phyloP scores from a whole-genome alignment of 2,888 invertebrate species.

The Tricholauxania praeusta region DNA sequence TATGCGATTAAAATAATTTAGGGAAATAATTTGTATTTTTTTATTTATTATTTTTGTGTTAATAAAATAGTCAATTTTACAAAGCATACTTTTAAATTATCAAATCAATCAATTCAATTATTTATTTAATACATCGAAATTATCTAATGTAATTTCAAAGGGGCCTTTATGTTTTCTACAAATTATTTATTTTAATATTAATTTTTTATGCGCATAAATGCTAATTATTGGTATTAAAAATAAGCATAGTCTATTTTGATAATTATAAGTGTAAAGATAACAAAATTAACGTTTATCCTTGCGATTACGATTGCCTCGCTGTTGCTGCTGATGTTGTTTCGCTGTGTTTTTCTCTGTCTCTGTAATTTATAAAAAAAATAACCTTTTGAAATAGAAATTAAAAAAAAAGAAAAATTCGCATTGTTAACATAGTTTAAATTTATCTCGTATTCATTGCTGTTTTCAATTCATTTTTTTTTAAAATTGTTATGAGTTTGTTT shows the following conservation, averaged over 20 bases:
- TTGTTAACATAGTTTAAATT: too few relatives aligned
- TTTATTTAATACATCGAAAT: too few relatives aligned
- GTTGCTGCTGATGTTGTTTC: constrained; percentile 43
- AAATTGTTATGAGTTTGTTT: too few relatives aligned
- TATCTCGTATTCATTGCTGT: too few relatives aligned
- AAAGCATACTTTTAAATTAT: constrained; percentile 8
- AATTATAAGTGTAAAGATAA: constrained; percentile 9
- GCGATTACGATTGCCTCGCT: constrained; percentile 47
- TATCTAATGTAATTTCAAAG: too few relatives aligned
- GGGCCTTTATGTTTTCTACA: too few relatives aligned
- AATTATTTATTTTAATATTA: constrained; percentile 1
- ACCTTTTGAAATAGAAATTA: background rate
- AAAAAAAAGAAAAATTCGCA: too few relatives aligned
- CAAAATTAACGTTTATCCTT: constrained; percentile 46
- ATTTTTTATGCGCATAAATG: constrained; percentile 15
- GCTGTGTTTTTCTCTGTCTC: constrained; percentile 42
- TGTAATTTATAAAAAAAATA: constrained; percentile 1
- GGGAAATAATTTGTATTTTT: constrained; percentile 24
- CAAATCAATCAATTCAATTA: background rate
- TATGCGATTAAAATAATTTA: too few relatives aligned
- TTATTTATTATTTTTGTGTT: constrained; percentile 16
- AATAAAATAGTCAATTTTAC: constrained; percentile 12
- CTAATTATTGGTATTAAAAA: constrained; percentile 2
- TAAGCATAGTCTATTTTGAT: constrained; percentile 1
- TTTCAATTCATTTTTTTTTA: too few relatives aligned